Evolutionary conservation across 2,888 invertebrate genomes (phyloP), one percentile per base, ranked within the genome.

Genomic region (Nineta flava): DNA sequence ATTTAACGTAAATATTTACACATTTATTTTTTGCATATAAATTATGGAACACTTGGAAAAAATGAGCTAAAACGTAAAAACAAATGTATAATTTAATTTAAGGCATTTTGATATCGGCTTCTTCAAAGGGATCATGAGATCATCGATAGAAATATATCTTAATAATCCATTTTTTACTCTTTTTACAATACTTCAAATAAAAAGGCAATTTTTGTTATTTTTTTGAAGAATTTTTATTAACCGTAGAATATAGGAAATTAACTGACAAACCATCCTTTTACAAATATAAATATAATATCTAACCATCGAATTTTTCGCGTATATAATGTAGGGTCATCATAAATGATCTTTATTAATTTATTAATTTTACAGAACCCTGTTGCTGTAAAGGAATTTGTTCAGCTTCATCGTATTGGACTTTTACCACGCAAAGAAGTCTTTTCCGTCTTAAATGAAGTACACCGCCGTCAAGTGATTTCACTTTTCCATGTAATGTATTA

Each of bases 1-100:
- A 55, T 83, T 75, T 62, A 62, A 61, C 21, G 75, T 73, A 66
- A 54, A 66, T 62, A 51, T 17, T 45, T 42, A 31, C 15, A 19
- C 26, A 46, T 48, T 15, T 46, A 10, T 21, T 26, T n/a, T n/a
- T 26, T 16, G 35, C 46, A 46, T 49, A n/a, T n/a, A n/a, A 13
- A 26, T 46, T 41, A 43, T 47, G 35, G 6, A 49, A 15, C 19
- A 21, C 3, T 42, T 42, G 10, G 3, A 42, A 42, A 42, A 42
- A 13, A 2, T 16, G 15, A 42, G 10, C 3, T 7, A 16, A 13
- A n/a, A 10, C 7, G 7, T 13, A 6, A 42, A 42, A 13, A 42
- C 12, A 42, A 13, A 9, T 16, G 2, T 42, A 42, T 13, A 42
- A 42, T 6, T 42, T 4, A 13, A 16, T 42, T 3, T 13, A 15